Conservation (phyloP, 2,888 invertebrate genomes). For the Pachymerium ferrugineum region DNA sequence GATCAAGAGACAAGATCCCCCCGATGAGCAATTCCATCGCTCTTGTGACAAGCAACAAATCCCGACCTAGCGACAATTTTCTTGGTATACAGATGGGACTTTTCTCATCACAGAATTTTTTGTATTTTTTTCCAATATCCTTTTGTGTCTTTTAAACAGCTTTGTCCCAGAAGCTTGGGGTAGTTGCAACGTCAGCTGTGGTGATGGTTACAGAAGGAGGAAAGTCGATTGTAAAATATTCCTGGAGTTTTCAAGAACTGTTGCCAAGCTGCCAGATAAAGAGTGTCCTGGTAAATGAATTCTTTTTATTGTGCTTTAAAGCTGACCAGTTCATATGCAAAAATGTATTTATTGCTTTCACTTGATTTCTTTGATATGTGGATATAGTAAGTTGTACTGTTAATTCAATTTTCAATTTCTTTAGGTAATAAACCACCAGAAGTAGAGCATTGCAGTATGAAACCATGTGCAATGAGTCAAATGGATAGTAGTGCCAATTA, state of each 20-base stretch:
- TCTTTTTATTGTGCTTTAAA: neutral
- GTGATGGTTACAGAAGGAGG: conserved; percentile 77
- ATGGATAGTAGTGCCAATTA: conserved; percentile 32
- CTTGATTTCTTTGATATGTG: too few species aligned
- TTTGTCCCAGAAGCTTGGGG: conserved; percentile 91
- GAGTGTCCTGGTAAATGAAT: conserved; percentile 65
- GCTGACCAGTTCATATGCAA: too few species aligned
- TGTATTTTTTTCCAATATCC: neutral
- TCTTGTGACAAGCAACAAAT: conserved; percentile 18
- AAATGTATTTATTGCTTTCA: neutral
- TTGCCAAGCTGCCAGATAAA: conserved; percentile 77
- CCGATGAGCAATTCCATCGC: conserved; percentile 12
- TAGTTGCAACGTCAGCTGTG: conserved; percentile 84
- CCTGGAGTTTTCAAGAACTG: conserved; percentile 81
- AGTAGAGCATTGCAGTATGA: conserved; percentile 71
- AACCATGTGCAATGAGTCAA: conserved; percentile 56
- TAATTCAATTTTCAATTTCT: neutral
- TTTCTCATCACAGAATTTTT: neutral
- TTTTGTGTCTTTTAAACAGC: conserved; percentile 52
- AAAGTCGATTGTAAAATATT: conserved; percentile 92
- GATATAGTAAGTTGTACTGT: too few species aligned
- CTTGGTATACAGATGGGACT: neutral
- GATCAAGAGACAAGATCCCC: conserved; percentile 2
- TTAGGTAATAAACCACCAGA: conserved; percentile 65
- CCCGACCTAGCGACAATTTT: conserved; percentile 7